Percentiles rank a stretch among this genome's conserved stretches.
phyloP scores from a whole-genome alignment of 2,113 vertebrate genomes.

The Megaceryle maxima region DNA sequence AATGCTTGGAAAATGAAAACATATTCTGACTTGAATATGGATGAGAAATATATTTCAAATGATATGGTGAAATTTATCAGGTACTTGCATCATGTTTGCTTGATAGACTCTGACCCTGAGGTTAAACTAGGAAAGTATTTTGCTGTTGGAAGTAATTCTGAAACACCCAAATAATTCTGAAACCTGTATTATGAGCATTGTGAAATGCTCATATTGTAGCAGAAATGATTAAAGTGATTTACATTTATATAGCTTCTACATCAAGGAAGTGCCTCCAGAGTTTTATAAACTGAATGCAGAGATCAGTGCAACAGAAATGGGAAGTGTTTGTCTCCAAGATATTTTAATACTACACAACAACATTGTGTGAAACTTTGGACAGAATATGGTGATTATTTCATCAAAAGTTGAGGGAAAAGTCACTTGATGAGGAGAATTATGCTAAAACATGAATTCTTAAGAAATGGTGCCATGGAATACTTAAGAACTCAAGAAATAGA shows the following conservation, averaged over 20 bases:
- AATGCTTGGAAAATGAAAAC: not conserved
- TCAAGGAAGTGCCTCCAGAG: not conserved
- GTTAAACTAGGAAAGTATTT: not conserved
- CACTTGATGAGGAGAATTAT: not conserved
- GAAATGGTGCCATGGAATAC: not conserved
- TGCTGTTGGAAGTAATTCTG: not conserved
- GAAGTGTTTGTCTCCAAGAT: not conserved
- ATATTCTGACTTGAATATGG: not conserved
- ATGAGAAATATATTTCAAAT: not conserved
- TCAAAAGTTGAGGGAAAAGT: not conserved
- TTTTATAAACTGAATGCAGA: not conserved
- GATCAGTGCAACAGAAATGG: not conserved
- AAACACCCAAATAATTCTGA: not conserved
- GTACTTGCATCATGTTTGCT: not conserved
- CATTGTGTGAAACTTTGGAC: not conserved
- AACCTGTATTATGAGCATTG: not conserved
- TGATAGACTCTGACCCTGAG: not conserved
- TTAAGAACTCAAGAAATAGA: not conserved
- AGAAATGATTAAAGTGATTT: constrained; percentile 37
- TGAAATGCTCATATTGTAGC: not conserved
- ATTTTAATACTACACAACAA: not conserved
- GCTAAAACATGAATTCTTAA: not conserved
- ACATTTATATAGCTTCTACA: constrained; percentile 31
- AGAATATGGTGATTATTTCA: not conserved
- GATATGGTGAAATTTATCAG: not conserved